A percentile compares a stretch with the other conserved stretches of the same genome.
Conservation (phyloP, 2,888 invertebrate genomes). For the Pterobdella sp. region DNA sequence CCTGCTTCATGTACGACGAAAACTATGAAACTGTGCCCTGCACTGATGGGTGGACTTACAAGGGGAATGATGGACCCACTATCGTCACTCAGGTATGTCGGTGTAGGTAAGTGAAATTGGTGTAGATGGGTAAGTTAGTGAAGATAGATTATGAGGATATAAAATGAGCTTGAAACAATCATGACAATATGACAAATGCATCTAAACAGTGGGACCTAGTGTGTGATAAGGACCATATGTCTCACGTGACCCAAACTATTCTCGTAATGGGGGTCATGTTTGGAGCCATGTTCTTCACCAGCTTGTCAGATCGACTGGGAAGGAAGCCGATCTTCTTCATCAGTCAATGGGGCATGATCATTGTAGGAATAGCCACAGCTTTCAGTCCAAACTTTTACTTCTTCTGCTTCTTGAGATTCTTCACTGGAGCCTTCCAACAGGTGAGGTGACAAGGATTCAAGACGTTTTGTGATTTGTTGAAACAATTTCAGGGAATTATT, state of each 20-base stretch:
- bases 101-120: background rate
- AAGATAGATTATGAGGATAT: background rate
- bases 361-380: slow-evolving; percentile 36
- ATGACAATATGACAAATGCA: no score
- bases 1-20: slow-evolving; percentile 32
- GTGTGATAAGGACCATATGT: slow-evolving; percentile 37
- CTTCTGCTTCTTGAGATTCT: slow-evolving; percentile 38
- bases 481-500: slow-evolving; percentile 38
- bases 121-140: background rate
- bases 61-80: slow-evolving; percentile 34
- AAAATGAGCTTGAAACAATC: no score
- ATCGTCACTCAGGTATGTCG: slow-evolving; percentile 36
- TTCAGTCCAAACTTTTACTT: slow-evolving; percentile 38
- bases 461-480: background rate
- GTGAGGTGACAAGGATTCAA: slow-evolving; percentile 27
- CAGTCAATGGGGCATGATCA: slow-evolving; percentile 38
- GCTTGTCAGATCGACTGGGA: slow-evolving; percentile 38
- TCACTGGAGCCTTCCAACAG: slow-evolving; percentile 40
- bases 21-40: slow-evolving; percentile 31
- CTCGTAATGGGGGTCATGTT: slow-evolving; percentile 40
- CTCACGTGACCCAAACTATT: slow-evolving; percentile 39
- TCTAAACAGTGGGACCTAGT: slow-evolving; percentile 41
- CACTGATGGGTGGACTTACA: slow-evolving; percentile 35
- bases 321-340: slow-evolving; percentile 40
- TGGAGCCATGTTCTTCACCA: slow-evolving; percentile 39